Base-by-base conservation (phyloP, 2,888 invertebrate species). In the Drosophila paranaensis region DNA sequence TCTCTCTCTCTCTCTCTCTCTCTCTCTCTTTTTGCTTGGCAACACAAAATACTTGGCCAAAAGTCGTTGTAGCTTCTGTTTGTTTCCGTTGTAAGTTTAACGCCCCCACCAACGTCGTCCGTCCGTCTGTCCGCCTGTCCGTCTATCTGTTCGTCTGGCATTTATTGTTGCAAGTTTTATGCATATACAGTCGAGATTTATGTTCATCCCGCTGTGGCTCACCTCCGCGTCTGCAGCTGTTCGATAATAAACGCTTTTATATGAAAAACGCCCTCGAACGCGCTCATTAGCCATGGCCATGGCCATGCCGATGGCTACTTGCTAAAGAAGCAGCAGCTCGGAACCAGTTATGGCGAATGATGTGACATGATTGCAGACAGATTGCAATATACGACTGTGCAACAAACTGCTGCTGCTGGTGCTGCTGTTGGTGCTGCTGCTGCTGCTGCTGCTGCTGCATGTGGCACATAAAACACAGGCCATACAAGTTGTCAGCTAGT, bases 331-430 rank as follows among this genome's bases (percentile, higher is more conserved):
- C 43, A 56, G 60, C 39, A 40, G 40, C 27, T 16, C 11, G 75
- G 77, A 83, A 83, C 82, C 83, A 85, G 83, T 83, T 83, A 82
- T 82, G 79, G 83, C 77, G 65, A 84, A 86, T 82, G 88, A 87
- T 84, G 87, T 88, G 87, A 87, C 87, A 87, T 88, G 87, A 88
- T 88, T 88, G 88, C 81, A 79, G 88, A 88, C 87, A 87, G 87
- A 87, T 87, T 87, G 87, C 87, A 82, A 87, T 85, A 88, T 82
- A 77, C 77, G 77, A 77, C 77, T 73, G 83, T 73, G 80, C 81
- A 82, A 68, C 75, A 71, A 73, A 74, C 76, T 74, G 70, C 75
- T 51, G 27, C 46, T 6, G 58, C 56, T 48, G 42, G 48, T 58
- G 54, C n/a, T n/a, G n/a, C n/a, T n/a, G n/a, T n/a, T n/a, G n/a